Base-by-base conservation (phyloP, 2,888 invertebrate species). In the Cheilosia soror region DNA sequence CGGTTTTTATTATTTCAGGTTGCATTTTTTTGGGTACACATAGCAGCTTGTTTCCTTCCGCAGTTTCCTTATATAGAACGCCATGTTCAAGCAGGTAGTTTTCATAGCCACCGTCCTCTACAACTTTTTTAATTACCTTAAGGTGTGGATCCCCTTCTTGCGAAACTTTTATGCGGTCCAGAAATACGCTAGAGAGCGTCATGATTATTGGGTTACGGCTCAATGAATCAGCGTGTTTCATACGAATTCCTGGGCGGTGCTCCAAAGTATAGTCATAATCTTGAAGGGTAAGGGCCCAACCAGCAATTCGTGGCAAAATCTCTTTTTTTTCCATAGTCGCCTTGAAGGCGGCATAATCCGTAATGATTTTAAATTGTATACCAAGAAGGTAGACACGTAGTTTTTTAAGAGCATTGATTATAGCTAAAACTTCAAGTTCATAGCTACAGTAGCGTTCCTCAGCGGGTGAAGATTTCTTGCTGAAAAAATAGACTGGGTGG, bases 321-420 rank as follows among this genome's bases (percentile, higher is more conserved):
- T 82, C 53, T 37, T 76, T 65, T 11, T 76, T 65, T 11, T 75
- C 53, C 66, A 68, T 80, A 0, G 49, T 69, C 13, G 44, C 60
- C 2, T 62, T 63, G 13, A 78, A 78, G 5, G 69, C 69, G 4
- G 40, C 33, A 7, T 4, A 49, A 9, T 20, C 15, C 25, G 33
- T 20, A 20, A 20, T 20, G 20, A 20, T 20, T 20, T 20, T 20
- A 90, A 91, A 60, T 91, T n/a, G n/a, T n/a, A n/a, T n/a, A n/a
- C n/a, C n/a, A n/a, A n/a, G n/a, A n/a, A n/a, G n/a, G n/a, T n/a
- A n/a, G n/a, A n/a, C n/a, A n/a, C n/a, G n/a, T n/a, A n/a, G n/a
- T n/a, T n/a, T n/a, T n/a, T n/a, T n/a, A n/a, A n/a, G n/a, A n/a
- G n/a, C n/a, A n/a, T n/a, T n/a, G n/a, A n/a, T n/a, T n/a, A n/a